Conservation (phyloP, 2,888 invertebrate genomes). For the Agrotis puta region DNA sequence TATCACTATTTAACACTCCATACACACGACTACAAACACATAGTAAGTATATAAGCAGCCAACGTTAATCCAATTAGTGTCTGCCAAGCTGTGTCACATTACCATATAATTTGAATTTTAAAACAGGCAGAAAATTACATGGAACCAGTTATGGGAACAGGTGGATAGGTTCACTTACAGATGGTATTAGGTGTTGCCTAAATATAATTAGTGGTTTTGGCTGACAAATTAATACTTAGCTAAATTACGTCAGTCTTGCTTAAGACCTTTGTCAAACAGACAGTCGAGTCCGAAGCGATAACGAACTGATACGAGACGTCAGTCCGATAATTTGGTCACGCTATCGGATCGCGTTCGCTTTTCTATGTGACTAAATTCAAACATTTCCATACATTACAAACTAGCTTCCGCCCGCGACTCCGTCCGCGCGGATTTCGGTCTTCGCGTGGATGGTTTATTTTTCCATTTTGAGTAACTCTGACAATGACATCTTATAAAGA, state of each 20-base stretch:
- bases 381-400: too few relatives aligned
- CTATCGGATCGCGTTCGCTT: too few relatives aligned
- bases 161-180: conserved; percentile 65
- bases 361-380: too few relatives aligned
- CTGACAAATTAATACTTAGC: conserved; percentile 15
- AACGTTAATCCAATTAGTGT: conserved; percentile 86
- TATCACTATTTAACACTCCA: conserved; percentile 68
- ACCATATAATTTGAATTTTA: conserved; percentile 87
- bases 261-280: too few relatives aligned
- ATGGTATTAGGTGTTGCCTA: conserved; percentile 31
- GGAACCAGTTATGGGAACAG: conserved; percentile 74
- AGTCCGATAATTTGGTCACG: too few relatives aligned
- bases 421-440: too few relatives aligned
- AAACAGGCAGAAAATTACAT: conserved; percentile 82
- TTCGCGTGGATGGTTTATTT: too few relatives aligned
- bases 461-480: too few relatives aligned
- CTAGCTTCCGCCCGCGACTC: too few relatives aligned
- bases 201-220: conserved; percentile 40
- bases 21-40: conserved; percentile 43
- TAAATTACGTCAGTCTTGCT: background rate
- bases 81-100: conserved; percentile 82
- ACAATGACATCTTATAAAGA: too few relatives aligned
- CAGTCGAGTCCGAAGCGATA: too few relatives aligned
- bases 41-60: conserved; percentile 43
- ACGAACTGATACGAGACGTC: too few relatives aligned